These are phyloP conservation scores for Seriola rivoliana DNA, from an alignment of 2,113 vertebrate genomes.

Conservation along the genomic window DNA sequence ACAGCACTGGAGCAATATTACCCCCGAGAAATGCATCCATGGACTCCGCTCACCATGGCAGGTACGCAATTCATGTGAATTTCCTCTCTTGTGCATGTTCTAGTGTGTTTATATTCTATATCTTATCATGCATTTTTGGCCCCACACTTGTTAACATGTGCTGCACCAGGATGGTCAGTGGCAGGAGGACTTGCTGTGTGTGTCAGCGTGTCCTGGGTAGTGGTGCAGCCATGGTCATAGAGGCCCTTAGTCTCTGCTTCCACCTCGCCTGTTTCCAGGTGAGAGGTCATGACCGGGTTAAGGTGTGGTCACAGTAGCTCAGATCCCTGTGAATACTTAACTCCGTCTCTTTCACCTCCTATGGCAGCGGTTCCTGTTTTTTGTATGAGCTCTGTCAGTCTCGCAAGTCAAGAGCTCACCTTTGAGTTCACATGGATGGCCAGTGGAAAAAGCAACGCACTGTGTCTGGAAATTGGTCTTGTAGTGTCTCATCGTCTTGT, in stretches of 20 bases:
- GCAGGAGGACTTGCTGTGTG: slow-evolving; percentile 91
- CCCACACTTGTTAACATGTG: slow-evolving; percentile 61
- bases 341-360: neutral
- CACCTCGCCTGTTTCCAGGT: slow-evolving; percentile 98
- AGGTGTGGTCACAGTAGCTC: slow-evolving; percentile 43
- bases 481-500: too few species aligned
- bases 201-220: slow-evolving; percentile 93
- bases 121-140: neutral
- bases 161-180: slow-evolving; percentile 92
- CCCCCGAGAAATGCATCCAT: slow-evolving; percentile 29
- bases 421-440: too few species aligned
- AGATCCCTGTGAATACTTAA: neutral
- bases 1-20: slow-evolving; percentile 59
- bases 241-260: slow-evolving; percentile 96
- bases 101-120: neutral
- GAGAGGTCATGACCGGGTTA: slow-evolving; percentile 78
- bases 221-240: slow-evolving; percentile 97
- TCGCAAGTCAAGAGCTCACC: neutral
- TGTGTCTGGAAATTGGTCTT: neutral
- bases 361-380: neutral
- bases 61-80: slow-evolving; percentile 73
- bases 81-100: neutral
- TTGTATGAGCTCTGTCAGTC: neutral
- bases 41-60: slow-evolving; percentile 73
- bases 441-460: neutral